Evolutionary conservation across 2,888 invertebrate genomes (phyloP).

Genomic region (Stenotaenia linearis): DNA sequence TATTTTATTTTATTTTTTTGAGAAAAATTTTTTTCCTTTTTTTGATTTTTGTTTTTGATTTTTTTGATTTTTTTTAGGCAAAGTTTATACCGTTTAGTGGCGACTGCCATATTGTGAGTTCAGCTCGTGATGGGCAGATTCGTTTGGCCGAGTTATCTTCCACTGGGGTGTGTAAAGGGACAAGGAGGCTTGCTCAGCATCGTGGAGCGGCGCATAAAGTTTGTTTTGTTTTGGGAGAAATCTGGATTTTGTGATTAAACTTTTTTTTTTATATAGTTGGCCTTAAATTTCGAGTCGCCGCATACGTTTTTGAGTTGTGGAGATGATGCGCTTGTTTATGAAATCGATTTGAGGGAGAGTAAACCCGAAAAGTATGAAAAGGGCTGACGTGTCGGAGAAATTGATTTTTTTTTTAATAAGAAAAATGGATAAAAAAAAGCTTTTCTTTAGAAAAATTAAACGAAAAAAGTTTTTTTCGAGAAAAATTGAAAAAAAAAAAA

Average conservation of each 20-base stretch:
- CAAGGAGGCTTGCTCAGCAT: slow-evolving; percentile 63
- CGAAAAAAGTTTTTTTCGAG: no score
- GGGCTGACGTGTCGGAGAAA: slow-evolving; percentile 22
- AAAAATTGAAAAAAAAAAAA: no score
- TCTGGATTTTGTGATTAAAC: neutral
- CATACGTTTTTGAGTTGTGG: slow-evolving; percentile 74
- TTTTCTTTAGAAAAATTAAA: no score
- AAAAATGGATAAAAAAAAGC: no score
- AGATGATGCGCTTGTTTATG: slow-evolving; percentile 76
- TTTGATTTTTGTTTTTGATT: no score
- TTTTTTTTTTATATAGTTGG: slow-evolving; percentile 51
- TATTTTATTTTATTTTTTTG: neutral
- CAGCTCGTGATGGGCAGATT: slow-evolving; percentile 84
- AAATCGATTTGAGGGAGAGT: slow-evolving; percentile 71
- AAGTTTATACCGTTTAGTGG: slow-evolving; percentile 77
- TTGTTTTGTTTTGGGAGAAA: neutral
- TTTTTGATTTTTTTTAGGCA: slow-evolving; percentile 53
- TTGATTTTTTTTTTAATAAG: neutral
- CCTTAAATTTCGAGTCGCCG: slow-evolving; percentile 67
- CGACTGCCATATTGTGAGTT: slow-evolving; percentile 77
- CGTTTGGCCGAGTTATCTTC: slow-evolving; percentile 55
- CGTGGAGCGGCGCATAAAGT: slow-evolving; percentile 73
- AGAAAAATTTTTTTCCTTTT: neutral
- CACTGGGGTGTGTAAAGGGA: slow-evolving; percentile 52
- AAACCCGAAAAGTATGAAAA: slow-evolving; percentile 56